Evolutionary conservation across 1,140 invertebrate genomes (phyloP).

Genomic region (Atta texana): DNA sequence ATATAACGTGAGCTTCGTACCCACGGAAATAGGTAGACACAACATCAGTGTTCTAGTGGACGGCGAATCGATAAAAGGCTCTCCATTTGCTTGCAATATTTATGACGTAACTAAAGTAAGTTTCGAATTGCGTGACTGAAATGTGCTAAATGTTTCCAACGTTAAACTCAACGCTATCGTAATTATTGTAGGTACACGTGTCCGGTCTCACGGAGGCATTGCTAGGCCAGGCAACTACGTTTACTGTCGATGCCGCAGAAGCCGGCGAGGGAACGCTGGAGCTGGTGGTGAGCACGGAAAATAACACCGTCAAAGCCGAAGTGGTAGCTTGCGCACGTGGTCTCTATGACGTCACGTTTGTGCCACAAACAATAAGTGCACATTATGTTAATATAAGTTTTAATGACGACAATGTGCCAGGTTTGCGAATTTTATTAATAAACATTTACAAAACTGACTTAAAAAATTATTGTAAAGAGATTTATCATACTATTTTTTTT

Average conservation of each 20-base stretch:
- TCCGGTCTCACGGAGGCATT: conserved; percentile 84
- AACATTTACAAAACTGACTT: conserved; percentile 14
- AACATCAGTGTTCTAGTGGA: conserved; percentile 93
- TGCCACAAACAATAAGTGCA: conserved; percentile 94
- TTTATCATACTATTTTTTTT: conserved; percentile 28
- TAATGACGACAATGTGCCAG: conserved; percentile 96
- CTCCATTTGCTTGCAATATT: conserved; percentile 97
- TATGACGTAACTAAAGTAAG: conserved; percentile 95
- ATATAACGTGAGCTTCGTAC: conserved; percentile 92
- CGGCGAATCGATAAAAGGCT: conserved; percentile 94
- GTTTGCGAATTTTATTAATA: conserved; percentile 78
- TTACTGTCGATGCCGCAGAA: conserved; percentile 97
- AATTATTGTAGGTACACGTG: conserved; percentile 80
- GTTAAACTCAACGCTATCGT: neutral
- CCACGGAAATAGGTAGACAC: conserved; percentile 95
- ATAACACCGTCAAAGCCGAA: conserved; percentile 94
- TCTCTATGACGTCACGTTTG: conserved; percentile 98
- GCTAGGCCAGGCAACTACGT: conserved; percentile 94
- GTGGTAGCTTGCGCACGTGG: conserved; percentile 96
- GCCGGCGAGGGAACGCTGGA: conserved; percentile 98
- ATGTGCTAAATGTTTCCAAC: neutral
- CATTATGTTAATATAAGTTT: conserved; percentile 99
- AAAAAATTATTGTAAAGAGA: conserved; percentile 6
- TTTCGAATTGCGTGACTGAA: neutral
- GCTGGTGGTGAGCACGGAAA: conserved; percentile 96